Conservation (phyloP, 2,797 vertebrate species). For the Anisognathus igniventris region DNA sequence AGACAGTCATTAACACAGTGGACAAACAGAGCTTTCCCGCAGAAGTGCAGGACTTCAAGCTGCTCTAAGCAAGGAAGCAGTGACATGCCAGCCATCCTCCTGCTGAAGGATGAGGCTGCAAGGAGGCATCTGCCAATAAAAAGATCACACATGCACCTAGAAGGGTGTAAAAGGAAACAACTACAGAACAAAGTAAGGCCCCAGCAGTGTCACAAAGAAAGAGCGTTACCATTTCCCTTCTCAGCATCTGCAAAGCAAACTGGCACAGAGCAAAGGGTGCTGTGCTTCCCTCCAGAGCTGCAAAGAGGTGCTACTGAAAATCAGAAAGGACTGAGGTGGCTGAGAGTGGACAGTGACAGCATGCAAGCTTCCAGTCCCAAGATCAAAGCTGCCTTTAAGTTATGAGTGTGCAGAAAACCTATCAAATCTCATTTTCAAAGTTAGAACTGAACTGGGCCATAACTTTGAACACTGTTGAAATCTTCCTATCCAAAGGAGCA, state of each 20-base stretch:
- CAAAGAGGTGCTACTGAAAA: neutral
- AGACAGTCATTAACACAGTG: neutral
- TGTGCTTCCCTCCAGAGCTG: neutral
- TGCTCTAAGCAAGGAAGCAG: neutral
- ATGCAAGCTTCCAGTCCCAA: conserved; percentile 5
- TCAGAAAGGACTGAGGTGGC: neutral
- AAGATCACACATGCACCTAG: neutral
- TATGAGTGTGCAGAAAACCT: neutral
- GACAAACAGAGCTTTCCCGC: neutral
- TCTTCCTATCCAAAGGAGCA: neutral
- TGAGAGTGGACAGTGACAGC: neutral
- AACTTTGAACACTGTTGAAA: neutral
- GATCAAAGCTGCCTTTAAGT: neutral
- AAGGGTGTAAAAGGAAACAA: neutral
- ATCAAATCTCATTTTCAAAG: neutral
- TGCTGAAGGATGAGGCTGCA: neutral
- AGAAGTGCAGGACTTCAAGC: neutral
- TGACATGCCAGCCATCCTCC: neutral
- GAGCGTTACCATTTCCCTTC: neutral
- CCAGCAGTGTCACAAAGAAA: neutral
- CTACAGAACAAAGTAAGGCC: neutral
- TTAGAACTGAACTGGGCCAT: neutral
- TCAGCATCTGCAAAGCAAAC: neutral
- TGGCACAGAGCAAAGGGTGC: neutral
- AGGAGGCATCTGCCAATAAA: neutral